Evolutionary conservation across 1,140 invertebrate species (phyloP).

Genomic region (Matsumurasca onukii): DNA sequence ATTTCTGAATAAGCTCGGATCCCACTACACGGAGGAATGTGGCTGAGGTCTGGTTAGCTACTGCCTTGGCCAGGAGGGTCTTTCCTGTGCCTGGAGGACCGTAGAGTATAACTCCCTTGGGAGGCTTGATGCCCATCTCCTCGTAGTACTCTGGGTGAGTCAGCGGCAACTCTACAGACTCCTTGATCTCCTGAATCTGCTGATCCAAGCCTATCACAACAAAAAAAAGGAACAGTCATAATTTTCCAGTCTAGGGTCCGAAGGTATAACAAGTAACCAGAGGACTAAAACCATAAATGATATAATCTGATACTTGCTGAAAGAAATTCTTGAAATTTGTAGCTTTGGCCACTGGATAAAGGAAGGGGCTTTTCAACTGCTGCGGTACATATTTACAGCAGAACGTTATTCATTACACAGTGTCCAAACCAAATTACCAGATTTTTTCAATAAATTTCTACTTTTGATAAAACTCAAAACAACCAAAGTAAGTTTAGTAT

Average conservation of each 20-base stretch:
- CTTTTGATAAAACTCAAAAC: no score
- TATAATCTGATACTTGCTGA: no score
- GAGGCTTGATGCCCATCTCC: conserved; percentile 99
- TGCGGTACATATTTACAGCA: no score
- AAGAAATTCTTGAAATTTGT: no score
- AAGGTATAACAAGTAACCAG: no score
- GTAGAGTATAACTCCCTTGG: conserved; percentile 99
- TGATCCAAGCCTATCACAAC: conserved; percentile 77
- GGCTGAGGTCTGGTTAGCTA: conserved; percentile 99
- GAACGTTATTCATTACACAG: background rate
- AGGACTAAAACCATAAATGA: no score
- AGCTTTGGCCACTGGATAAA: no score
- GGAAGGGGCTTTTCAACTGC: no score
- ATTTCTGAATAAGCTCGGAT: conserved; percentile 99
- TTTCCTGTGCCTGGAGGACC: conserved; percentile 98
- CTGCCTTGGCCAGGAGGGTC: conserved; percentile 97
- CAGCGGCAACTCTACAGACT: conserved; percentile 97
- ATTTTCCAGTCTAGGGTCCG: background rate
- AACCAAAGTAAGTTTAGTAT: no score
- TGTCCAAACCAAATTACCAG: no score
- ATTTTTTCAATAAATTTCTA: no score
- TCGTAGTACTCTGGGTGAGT: conserved; percentile 99
- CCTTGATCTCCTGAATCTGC: conserved; percentile 99
- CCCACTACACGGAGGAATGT: conserved; percentile 98
- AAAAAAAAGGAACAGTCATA: conserved; percentile 24